Evolutionary conservation across 2,797 vertebrate genomes (phyloP), one percentile per base, ranked within the genome.

Genomic region (Stomatorhinus walkeri): DNA sequence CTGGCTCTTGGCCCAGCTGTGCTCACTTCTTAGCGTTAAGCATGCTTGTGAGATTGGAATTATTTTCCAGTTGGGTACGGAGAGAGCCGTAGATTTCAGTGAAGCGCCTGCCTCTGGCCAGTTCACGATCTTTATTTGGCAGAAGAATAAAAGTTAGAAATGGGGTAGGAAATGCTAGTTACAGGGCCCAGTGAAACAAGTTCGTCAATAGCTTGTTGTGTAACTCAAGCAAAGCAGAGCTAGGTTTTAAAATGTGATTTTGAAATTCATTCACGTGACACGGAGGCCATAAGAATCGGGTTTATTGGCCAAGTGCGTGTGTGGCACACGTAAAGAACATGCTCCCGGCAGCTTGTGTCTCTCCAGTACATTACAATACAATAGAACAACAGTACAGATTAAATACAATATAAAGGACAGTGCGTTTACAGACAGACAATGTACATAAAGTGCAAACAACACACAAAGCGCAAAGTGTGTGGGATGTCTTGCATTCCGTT

Each of bases 191-290:
- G n/a, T 85, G 46, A 24, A 51, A 22, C 16, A 85, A 5, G 19
- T 28, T 51, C 10, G 7, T 85, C 81, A 43, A 46, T 88, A 36
- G 83, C 56, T 88, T 49, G 49, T 68, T 87, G 86, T 64, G 59
- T 90, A 90, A 92, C 54, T 46, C 36, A 43, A 22, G 40, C 19
- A 14, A 87, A 61, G 56, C 5, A 87, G 36, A 61, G 19, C 36
- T 54, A 86, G 84, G 24, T 87, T 87, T 64, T 46, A 36, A 87
- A 14, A 24, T 87, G 28, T 46, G 14, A 46, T 61, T 85, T 32
- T 61, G 54, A 61, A n/a, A 40, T 40, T 87, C 10, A 87, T 64
- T 64, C 10, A 64, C 83, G 64, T 90, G 90, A 90, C 88, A 51
- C 14, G 83, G 90, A 87, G 81, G 19, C 72, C 48, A 46, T 9